Evolutionary conservation across 2,113 vertebrate species (phyloP), one percentile per base, ranked within the genome.

Genomic region (Setophaga coronata): DNA sequence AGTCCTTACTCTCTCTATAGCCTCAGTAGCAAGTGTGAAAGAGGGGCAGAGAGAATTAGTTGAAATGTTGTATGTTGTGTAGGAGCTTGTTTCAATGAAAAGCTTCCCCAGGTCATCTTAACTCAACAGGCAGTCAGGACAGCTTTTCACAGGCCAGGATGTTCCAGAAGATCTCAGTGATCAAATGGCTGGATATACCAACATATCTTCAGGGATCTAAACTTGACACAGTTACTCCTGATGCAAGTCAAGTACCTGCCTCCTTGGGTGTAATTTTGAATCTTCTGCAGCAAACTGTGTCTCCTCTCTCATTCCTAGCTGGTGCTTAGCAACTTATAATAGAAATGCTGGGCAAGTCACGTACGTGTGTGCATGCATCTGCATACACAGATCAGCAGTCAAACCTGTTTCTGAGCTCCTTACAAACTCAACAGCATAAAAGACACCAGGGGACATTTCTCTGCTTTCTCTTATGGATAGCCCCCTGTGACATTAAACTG

Each of bases 291-390:
- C 23, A 61, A 89, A 28, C n/a, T 28, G 40, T 10, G 4, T 28
- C 31, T 72, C 56, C 36, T 84, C 17, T 54, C 9, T 62, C 38
- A 31, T 42, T 85, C 40, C 40, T 45, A 77, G 25, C 17, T 33
- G 4, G 7, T 34, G 40, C 42, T 76, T 51, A 51, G 24, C 64
- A 84, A 54, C 29, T 81, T 60, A 15, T 7, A 45, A 34, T 3
- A 58, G 29, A 76, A 79, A 71, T 29, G 23, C 40, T 38, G n/a
- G 24, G 28, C 33, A 76, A 20, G 16, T 4, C 24, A 36, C 7
- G 15, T 12, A n/a, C 5, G 10, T 33, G 24, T 4, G 0, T 9
- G 16, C 25, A 1, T 25, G 21, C 4, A 5, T 42, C 40, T 28
- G 23, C 67, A 54, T 13, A 29, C 5, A 38, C 11, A 40, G 20